Conservation (phyloP, 2,113 vertebrate species). For the Halcyon senegalensis region DNA sequence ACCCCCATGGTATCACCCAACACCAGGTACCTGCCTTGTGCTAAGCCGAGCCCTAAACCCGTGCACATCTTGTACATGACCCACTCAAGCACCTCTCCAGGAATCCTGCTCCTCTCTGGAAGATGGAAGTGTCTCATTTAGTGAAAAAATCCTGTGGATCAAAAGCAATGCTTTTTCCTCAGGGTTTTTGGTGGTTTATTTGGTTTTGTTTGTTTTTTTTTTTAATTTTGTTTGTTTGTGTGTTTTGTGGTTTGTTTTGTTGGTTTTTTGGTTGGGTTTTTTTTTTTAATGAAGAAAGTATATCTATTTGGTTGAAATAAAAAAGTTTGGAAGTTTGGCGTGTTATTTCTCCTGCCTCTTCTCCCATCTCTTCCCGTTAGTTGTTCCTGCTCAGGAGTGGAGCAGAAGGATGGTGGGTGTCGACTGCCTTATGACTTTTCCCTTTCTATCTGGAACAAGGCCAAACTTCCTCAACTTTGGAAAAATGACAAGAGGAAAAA, state of each 20-base stretch:
- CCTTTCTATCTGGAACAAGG: slow-evolving; percentile 4
- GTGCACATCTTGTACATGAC: neutral
- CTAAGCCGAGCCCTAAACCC: neutral
- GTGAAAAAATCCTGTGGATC: neutral
- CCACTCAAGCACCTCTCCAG: neutral
- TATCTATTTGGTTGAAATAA: neutral
- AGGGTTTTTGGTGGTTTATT: neutral
- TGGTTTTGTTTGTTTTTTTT: no score
- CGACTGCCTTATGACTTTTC: slow-evolving; percentile 60
- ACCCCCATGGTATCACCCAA: neutral
- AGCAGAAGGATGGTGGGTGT: slow-evolving; percentile 68
- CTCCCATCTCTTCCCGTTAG: neutral
- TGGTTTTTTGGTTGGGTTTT: neutral
- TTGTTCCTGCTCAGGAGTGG: neutral
- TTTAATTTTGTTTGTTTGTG: no score
- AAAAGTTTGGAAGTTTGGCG: slow-evolving; percentile 37
- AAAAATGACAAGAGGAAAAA: slow-evolving; percentile 40
- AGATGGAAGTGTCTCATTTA: neutral
- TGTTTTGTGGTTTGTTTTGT: neutral
- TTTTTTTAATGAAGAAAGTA: neutral
- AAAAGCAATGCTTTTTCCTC: neutral
- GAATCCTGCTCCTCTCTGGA: neutral
- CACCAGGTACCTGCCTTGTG: neutral
- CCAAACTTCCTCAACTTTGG: slow-evolving; percentile 61
- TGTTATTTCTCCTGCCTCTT: slow-evolving; percentile 25